Base-by-base conservation (phyloP, 37 sponge, comb jelly and placozoan genomes). In the Axinella damicornis region DNA sequence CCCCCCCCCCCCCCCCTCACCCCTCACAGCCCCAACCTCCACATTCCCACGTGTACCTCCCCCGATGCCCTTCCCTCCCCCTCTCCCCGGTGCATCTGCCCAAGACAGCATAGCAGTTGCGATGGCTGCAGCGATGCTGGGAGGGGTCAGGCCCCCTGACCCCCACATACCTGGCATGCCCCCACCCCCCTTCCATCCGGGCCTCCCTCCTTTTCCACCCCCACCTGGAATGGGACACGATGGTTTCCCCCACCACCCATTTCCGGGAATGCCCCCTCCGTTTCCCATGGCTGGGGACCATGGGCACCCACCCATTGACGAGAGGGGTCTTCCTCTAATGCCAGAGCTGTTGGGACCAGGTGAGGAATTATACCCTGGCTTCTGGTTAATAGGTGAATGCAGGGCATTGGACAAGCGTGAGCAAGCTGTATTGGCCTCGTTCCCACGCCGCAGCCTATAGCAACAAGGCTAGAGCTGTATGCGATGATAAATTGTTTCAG, bases 181-280 rank as follows among this genome's bases (percentile, higher is more conserved):
- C 13, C 76, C 74, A 16, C 84, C 65, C 13, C 63, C 53, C 41
- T n/a, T 69, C 20, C 55, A 30, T 34, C 57, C 69, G 63, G 89
- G 84, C 33, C 31, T 70, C 17, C 81, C 72, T 24, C 79, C 79
- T 17, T 61, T 70, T 20, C 78, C 64, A 21, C 76, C 76, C 28
- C 74, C 30, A 0, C 76, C 38, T 5, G 55, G 24, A 0, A 22
- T 38, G 58, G 68, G 66, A 20, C 66, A 19, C 2, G 38, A 37
- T 15, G 35, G 58, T 12, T 18, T 63, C 11, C 69, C 28, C n/a
- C 69, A 46, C 5, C 85, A 62, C 5, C 81, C 69, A 6, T 77
- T 71, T 70, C 84, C 72, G 40, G 92, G 92, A 6, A 56, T 85
- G 52, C 88, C 82, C 5, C 88, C 88, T 61, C 83, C 83, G 2